Evolutionary conservation across 2,113 vertebrate genomes (phyloP).

Genomic region (Calyptommatus sinebrachiatus): DNA sequence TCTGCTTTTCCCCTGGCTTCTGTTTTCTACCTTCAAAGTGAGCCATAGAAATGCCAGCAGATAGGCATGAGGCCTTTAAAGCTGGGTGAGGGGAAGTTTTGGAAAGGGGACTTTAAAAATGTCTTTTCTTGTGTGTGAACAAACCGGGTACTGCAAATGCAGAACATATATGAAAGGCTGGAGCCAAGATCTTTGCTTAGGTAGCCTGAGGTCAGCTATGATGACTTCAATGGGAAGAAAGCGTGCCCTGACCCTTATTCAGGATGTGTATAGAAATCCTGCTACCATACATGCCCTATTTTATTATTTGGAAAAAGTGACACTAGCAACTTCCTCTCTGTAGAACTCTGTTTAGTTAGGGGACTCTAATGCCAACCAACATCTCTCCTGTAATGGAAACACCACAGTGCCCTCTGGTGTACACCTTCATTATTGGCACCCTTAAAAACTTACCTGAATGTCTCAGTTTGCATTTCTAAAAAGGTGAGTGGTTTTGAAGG

Average conservation of each 20-base stretch:
- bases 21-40: neutral
- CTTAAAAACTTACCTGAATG: neutral
- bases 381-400: neutral
- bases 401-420: constrained; percentile 62
- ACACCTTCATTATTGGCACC: neutral
- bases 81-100: neutral
- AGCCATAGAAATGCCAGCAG: neutral
- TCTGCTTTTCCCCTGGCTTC: neutral
- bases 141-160: neutral
- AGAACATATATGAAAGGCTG: neutral
- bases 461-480: neutral
- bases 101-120: neutral
- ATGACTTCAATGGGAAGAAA: neutral
- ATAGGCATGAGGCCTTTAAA: neutral
- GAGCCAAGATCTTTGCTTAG: rapidly evolving
- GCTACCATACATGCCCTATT: rapidly evolving
- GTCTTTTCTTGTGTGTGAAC: neutral
- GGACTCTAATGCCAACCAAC: neutral
- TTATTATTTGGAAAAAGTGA: constrained; percentile 27
- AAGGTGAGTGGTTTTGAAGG: neutral
- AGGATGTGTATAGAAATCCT: neutral
- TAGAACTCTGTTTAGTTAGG: rapidly evolving
- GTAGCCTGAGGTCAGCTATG: neutral
- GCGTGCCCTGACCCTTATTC: neutral
- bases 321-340: neutral